A percentile compares a stretch with the other conserved stretches of the same genome.
Evolutionary conservation across 2,888 invertebrate genomes (phyloP).

Genomic region (Rutpela maculata): DNA sequence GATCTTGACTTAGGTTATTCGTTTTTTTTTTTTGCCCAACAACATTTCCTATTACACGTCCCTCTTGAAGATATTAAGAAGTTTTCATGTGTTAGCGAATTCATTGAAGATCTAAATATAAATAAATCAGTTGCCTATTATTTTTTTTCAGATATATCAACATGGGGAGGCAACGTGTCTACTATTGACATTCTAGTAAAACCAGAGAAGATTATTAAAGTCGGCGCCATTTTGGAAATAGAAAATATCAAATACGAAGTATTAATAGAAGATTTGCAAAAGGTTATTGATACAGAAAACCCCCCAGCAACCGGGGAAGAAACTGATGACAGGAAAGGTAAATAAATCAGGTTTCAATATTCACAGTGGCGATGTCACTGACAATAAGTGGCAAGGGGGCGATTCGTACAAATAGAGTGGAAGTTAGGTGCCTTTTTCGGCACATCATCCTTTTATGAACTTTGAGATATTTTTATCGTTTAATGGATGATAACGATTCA

Average conservation of each 20-base stretch:
- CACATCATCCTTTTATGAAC: too few species aligned
- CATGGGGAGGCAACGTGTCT: slow-evolving; percentile 81
- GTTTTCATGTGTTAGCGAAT: too few species aligned
- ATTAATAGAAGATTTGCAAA: slow-evolving; percentile 87
- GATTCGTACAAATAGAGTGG: too few species aligned
- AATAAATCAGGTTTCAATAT: neutral
- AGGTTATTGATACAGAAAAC: slow-evolving; percentile 87
- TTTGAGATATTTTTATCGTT: too few species aligned
- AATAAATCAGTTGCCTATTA: neutral
- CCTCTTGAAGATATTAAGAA: too few species aligned
- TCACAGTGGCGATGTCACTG: too few species aligned
- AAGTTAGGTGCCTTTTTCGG: too few species aligned
- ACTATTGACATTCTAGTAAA: slow-evolving; percentile 84
- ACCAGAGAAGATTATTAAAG: slow-evolving; percentile 79
- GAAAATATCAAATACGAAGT: slow-evolving; percentile 81
- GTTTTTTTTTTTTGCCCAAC: too few species aligned
- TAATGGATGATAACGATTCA: too few species aligned
- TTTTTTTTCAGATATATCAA: slow-evolving; percentile 76
- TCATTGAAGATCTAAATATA: neutral
- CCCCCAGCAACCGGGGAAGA: slow-evolving; percentile 83
- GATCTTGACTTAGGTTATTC: too few species aligned
- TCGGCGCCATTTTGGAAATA: slow-evolving; percentile 79
- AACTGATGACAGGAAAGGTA: slow-evolving; percentile 75
- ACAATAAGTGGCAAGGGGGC: too few species aligned
- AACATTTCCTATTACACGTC: too few species aligned